Evolutionary conservation across 1,140 invertebrate species (phyloP), one percentile per base, ranked within the genome.

Genomic region (Drosophila ogumai): DNA sequence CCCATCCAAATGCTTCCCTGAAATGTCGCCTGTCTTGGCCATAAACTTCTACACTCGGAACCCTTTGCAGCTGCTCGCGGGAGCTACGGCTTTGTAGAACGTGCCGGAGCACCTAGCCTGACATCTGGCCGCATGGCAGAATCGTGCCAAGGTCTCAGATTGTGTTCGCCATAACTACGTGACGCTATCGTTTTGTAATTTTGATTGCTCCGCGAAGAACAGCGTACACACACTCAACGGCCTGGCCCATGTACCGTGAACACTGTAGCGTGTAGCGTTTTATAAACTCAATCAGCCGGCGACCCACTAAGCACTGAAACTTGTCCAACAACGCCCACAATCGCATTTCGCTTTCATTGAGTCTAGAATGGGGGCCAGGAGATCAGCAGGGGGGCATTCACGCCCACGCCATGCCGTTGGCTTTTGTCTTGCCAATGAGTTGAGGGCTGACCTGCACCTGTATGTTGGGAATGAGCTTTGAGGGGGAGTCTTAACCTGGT

Each of bases 81-180:
- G 36, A 58, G 68, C 25, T 72, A n/a, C 52, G 63, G 25, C 66
- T 41, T 50, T 58, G 66, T 72, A 59, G 67, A 72, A 72, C 68
- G 68, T 72, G 68, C 68, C 68, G 49, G 59, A 57, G 71, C 74
- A 59, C 72, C 74, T 46, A 65, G 54, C 34, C 61, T 58, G 65
- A 78, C 75, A 78, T 78, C 65, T 78, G 75, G 58, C 66, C 55
- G 52, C 75, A 78, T 82, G 75, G 64, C 69, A 79, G 84, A 88
- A 88, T 88, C 84, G 84, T 90, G 84, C 85, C 84, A 88, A 88
- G 84, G 84, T 88, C 84, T 88, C 77, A 71, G 77, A 88, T 88
- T 88, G 64, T 80, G 46, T 90, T 90, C 85, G 50, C 49, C 64
- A 67, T 84, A 90, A 84, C 80, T 90, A 88, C 81, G 84, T 88